phyloP scores from a whole-genome alignment of 1,140 invertebrate species.

The Harlomillsia oculata region DNA sequence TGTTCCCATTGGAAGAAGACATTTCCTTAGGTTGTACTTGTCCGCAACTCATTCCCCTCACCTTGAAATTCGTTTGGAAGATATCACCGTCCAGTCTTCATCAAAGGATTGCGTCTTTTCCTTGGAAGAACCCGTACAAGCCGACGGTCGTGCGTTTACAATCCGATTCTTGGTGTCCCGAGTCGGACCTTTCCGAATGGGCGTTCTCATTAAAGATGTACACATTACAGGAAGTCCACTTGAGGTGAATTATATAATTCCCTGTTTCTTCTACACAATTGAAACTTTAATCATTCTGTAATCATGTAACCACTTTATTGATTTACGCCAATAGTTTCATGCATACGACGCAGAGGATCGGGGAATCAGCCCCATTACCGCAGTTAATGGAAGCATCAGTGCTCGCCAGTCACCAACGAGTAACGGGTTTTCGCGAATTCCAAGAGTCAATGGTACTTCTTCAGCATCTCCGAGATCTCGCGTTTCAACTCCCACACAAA shows the following conservation, averaged over 20 bases:
- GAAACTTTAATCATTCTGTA: neutral
- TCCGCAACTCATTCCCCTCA: conserved; percentile 20
- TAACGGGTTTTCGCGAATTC: conserved; percentile 27
- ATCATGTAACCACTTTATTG: neutral
- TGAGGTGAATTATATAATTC: conserved; percentile 6
- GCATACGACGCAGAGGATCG: conserved; percentile 29
- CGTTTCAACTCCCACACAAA: conserved; percentile 33
- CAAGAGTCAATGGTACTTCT: conserved; percentile 29
- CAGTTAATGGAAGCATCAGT: conserved; percentile 18
- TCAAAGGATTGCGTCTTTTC: conserved; percentile 32
- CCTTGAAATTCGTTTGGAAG: conserved; percentile 25
- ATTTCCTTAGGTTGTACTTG: conserved; percentile 32
- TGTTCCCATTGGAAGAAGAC: conserved; percentile 28
- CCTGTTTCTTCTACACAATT: neutral
- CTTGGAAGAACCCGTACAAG: conserved; percentile 29
- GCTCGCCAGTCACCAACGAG: conserved; percentile 17
- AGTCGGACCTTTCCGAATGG: conserved; percentile 24
- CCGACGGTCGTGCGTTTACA: conserved; percentile 26
- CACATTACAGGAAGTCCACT: conserved; percentile 33
- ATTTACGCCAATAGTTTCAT: conserved; percentile 31
- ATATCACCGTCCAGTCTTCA: conserved; percentile 28
- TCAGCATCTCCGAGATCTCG: conserved; percentile 32
- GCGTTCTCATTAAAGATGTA: conserved; percentile 25
- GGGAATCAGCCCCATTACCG: conserved; percentile 23
- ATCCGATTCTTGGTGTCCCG: conserved; percentile 33